Base-by-base conservation (phyloP, 2,888 invertebrate genomes). In the Drosophila borborema region DNA sequence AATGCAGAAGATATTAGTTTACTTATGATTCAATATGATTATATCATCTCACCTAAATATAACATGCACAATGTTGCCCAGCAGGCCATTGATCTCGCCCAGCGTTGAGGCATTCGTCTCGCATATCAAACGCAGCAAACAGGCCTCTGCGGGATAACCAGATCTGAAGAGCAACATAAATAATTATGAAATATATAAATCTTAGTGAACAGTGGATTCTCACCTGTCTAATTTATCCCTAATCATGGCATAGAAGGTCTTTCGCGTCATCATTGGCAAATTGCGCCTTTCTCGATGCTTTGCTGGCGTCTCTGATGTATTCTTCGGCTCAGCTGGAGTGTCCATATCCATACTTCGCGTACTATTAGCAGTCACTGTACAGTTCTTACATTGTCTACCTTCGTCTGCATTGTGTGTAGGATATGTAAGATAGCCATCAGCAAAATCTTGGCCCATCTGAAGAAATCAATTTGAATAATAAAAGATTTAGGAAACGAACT, bases 111-210 rank as follows among this genome's bases (percentile, higher is more conserved):
- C 93, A 64, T 95, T 94, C 53, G 94, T 94, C 86, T 96, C 96
- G 84, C 96, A 96, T 78, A 96, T 95, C 58, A 95, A 93, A 77
- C 95, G 94, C 68, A 95, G 93, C 69, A 96, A 92, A 86, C 96
- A 96, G 31, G 93, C 90, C 70, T 94, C 94, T 0, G 95, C 95
- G 6, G 94, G 92, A 91, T 94, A 95, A 18, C 95, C 92, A 34
- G 90, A 87, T 66, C 92, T 92, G 38, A 0, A 8, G 23, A 3
- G 3, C 6, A 8, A 14, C 1, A 46, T 0, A 16, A 34, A 2
- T 5, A 12, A 0, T 12, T 34, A 28, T 18, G 23, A 10, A n/a
- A n/a, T 23, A 36, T 0, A 18, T n/a, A 14, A 0, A 16, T 16
- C 6, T n/a, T 20, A 1, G 1, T 8, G 16, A 8, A 20, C 23